These are phyloP conservation scores for Pteropus rufus DNA, from an alignment of 2,797 vertebrate species.

Conservation along the genomic window DNA sequence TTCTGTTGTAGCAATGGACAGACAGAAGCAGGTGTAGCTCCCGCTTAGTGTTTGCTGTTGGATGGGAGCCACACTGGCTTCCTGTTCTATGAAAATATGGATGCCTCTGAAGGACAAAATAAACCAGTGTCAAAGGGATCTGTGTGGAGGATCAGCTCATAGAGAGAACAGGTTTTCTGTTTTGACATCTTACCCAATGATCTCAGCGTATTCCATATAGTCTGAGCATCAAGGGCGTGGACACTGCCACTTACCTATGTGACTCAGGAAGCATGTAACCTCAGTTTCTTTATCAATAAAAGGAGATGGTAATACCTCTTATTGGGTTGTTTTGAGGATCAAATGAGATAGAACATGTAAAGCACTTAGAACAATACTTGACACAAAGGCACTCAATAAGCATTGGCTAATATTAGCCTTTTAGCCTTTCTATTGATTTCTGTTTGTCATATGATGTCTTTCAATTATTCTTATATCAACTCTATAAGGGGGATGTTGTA, in stretches of 20 bases:
- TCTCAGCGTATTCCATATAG: neutral
- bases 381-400: neutral
- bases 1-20: neutral
- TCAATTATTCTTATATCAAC: neutral
- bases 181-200: neutral
- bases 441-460: neutral
- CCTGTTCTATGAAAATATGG: neutral
- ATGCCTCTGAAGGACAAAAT: neutral
- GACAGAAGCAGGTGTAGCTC: neutral
- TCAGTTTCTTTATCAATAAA: neutral
- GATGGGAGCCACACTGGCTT: neutral
- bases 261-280: neutral
- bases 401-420: neutral
- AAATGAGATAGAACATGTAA: neutral
- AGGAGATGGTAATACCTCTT: neutral
- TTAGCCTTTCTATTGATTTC: neutral
- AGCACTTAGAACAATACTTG: neutral
- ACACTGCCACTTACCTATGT: neutral
- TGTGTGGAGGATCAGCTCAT: neutral
- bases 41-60: neutral
- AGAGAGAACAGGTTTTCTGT: neutral
- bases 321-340: neutral
- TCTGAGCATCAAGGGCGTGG: accelerated
- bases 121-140: neutral
- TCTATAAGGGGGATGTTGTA: accelerated